Conservation (phyloP, 2,888 invertebrate genomes). For the Ophioninae sp. region DNA sequence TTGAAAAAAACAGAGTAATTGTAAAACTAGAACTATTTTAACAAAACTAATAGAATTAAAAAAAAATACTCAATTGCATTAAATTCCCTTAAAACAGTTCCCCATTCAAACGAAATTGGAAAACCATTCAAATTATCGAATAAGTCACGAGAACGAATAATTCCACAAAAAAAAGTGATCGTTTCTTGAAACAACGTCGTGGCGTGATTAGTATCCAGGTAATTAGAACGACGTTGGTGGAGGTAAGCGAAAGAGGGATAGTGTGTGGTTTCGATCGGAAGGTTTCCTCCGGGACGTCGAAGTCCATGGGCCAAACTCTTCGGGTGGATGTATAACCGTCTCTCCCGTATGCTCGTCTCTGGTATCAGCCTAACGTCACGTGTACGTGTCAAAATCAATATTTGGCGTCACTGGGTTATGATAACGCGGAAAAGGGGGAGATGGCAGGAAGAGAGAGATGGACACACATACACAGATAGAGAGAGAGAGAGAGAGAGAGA, state of each 20-base stretch:
- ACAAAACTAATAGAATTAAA: too few relatives aligned
- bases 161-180: background rate
- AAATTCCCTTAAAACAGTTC: too few relatives aligned
- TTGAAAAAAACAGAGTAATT: too few relatives aligned
- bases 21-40: too few relatives aligned
- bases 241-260: constrained; percentile 11
- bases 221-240: constrained; percentile 40
- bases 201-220: constrained; percentile 7
- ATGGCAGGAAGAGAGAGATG: constrained; percentile 21
- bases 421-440: constrained; percentile 73
- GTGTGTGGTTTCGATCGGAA: constrained; percentile 36
- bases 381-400: constrained; percentile 80
- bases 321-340: constrained; percentile 57
- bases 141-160: too few relatives aligned
- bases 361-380: constrained; percentile 74
- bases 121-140: too few relatives aligned
- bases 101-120: too few relatives aligned
- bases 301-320: constrained; percentile 50
- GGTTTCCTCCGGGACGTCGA: constrained; percentile 1
- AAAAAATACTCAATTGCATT: too few relatives aligned
- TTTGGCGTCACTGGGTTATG: constrained; percentile 80
- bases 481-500: constrained; percentile 41
- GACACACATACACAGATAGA: constrained; percentile 18
- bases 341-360: constrained; percentile 41
- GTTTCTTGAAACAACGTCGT: background rate